phyloP scores from a whole-genome alignment of 30 jellyfish, hydroid and myxozoan genomes.

The Haliclystus octoradiatus region DNA sequence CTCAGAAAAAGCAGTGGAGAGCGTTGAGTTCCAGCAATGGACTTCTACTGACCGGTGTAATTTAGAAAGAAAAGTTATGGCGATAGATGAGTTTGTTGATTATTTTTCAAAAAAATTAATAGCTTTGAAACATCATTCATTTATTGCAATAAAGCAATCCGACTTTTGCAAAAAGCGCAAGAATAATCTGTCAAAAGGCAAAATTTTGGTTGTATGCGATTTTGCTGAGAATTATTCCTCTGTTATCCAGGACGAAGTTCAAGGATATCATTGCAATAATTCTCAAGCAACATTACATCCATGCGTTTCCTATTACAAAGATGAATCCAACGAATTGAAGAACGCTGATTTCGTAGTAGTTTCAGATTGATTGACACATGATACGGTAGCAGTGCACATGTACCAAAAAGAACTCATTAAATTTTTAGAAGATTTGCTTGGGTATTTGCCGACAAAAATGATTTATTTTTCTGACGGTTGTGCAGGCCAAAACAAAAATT shows the following conservation, averaged over 20 bases:
- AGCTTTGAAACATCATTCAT: background rate
- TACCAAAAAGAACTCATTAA: background rate
- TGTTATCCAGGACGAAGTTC: conserved; percentile 1
- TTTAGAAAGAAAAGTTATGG: background rate
- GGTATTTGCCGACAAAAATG: background rate
- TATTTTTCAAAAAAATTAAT: too few species aligned
- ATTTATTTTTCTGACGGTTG: conserved; percentile 10
- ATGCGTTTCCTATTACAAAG: background rate
- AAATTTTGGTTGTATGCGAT: background rate
- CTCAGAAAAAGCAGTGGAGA: too few species aligned
- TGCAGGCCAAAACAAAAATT: conserved; percentile 14
- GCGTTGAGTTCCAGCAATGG: too few species aligned
- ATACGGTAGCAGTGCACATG: background rate
- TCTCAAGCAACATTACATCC: too few species aligned
- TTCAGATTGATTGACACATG: background rate
- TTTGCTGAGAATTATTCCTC: conserved; percentile 1
- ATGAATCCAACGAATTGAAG: background rate
- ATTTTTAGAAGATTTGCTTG: too few species aligned
- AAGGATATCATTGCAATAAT: background rate
- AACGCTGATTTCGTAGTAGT: background rate
- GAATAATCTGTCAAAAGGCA: background rate
- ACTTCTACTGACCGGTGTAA: background rate
- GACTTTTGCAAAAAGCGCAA: background rate
- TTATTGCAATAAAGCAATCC: background rate
- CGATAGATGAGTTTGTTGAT: background rate